Evolutionary conservation across 2,888 invertebrate genomes (phyloP), one percentile per base, ranked within the genome.

Genomic region (Eupithecia subfuscata): DNA sequence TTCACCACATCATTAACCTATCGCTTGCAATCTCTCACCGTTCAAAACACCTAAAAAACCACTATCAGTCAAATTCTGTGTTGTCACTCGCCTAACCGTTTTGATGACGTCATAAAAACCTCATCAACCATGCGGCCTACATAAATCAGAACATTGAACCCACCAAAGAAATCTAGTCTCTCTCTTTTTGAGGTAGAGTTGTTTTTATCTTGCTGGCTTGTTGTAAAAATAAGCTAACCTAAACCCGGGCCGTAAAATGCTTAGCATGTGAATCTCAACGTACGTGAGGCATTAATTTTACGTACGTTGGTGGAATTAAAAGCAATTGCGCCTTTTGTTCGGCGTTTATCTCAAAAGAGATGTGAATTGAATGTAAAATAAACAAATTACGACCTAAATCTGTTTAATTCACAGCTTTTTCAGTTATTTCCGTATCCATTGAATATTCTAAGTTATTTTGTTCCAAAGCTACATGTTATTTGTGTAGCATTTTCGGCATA

Each of bases 71-170:
- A 71, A 78, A 80, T 78, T 73, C 79, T 77, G 84, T 85, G 86
- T 87, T 87, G 86, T 85, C 85, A 84, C 80, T 79, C 78, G 87
- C 87, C 88, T 87, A 89, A 90, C 85, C 88, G 86, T 81, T 90
- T 90, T 90, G 89, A 91, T 90, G 90, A 90, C 89, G 88, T 90
- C 89, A 90, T 91, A 90, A 91, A 90, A 81, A 81, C 73, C 85
- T 84, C 84, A 91, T 89, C 90, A 89, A 88, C 84, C 84, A 83
- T 82, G 83, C 86, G 86, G 84, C 86, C 85, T 82, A 87, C 84
- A 90, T 90, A 89, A 89, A 89, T 87, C 82, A 80, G 79, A 78
- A 74, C 70, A 74, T 71, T 43, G 45, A 40, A 75, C 67, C 30
- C 40, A 68, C n/a, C 63, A 68, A 52, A 48, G 76, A 67, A 71